Conservation (phyloP, 2,113 vertebrate genomes). For the Oncorhynchus keta region DNA sequence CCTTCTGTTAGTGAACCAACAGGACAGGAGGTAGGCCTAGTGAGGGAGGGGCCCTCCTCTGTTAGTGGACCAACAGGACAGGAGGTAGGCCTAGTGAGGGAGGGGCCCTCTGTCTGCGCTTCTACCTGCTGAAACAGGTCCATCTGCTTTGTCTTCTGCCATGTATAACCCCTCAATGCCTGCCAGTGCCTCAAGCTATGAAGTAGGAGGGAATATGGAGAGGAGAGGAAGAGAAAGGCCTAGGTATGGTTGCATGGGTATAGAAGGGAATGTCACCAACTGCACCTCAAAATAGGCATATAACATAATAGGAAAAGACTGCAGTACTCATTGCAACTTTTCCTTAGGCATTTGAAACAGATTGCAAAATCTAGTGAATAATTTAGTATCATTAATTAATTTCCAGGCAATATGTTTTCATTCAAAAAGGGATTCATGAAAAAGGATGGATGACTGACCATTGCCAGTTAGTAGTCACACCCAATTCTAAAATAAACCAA, state of each 20-base stretch:
- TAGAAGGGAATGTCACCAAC: neutral
- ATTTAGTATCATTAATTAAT: conserved; percentile 47
- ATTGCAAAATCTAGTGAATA: conserved; percentile 61
- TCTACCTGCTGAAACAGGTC: conserved; percentile 17
- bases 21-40: too few species aligned
- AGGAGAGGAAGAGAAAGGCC: neutral
- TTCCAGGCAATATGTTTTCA: conserved; percentile 29
- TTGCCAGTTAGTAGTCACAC: neutral
- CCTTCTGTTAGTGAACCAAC: too few species aligned
- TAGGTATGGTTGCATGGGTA: neutral
- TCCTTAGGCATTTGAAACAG: conserved; percentile 59
- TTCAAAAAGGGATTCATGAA: conserved; percentile 5
- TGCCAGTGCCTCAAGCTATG: neutral
- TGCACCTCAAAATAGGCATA: neutral
- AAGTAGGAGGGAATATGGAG: neutral
- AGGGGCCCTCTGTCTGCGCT: neutral
- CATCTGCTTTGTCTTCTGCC: conserved; percentile 13
- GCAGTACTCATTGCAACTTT: neutral
- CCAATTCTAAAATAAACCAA: neutral
- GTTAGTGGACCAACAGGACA: too few species aligned
- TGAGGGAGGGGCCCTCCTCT: too few species aligned
- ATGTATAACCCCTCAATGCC: neutral
- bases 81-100: too few species aligned
- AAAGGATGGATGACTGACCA: too few species aligned
- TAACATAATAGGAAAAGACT: neutral